phyloP scores from a whole-genome alignment of 2,797 vertebrate genomes.

The Rachycentron canadum region DNA sequence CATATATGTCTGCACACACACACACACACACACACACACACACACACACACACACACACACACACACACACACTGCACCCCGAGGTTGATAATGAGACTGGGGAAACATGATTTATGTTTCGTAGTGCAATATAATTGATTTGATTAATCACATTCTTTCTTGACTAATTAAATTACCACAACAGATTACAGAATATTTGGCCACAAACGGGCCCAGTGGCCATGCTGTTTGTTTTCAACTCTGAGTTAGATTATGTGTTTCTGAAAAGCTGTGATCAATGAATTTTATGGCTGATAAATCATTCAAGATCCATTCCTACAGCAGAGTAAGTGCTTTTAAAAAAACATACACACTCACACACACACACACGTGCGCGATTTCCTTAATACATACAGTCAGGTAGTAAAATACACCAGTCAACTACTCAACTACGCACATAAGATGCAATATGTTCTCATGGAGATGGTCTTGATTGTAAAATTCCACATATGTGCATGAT shows the following conservation, averaged over 20 bases:
- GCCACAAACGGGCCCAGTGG: conserved; percentile 60
- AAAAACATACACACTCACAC: conserved; percentile 35
- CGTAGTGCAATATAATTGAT: conserved; percentile 79
- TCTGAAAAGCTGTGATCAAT: conserved; percentile 68
- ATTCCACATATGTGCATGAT: conserved; percentile 52
- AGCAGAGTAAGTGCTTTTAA: conserved; percentile 30
- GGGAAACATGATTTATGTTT: conserved; percentile 82
- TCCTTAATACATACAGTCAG: conserved; percentile 19
- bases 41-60: conserved; percentile 20
- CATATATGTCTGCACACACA: conserved; percentile 28
- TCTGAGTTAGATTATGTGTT: conserved; percentile 46
- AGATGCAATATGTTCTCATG: conserved; percentile 48
- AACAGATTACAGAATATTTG: conserved; percentile 80
- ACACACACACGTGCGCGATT: not conserved
- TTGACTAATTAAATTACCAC: conserved; percentile 82
- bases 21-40: conserved; percentile 24
- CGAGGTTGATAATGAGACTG: conserved; percentile 75
- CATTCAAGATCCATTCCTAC: conserved; percentile 45
- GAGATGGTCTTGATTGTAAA: conserved; percentile 36
- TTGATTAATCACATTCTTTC: conserved; percentile 83
- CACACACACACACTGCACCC: conserved; percentile 49
- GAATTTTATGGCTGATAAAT: conserved; percentile 63
- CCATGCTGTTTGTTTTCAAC: conserved; percentile 65
- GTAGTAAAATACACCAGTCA: conserved; percentile 22
- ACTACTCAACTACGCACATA: conserved; percentile 18